Evolutionary conservation across 1,140 invertebrate species (phyloP), one percentile per base, ranked within the genome.

Genomic region (Papilio dardanus): DNA sequence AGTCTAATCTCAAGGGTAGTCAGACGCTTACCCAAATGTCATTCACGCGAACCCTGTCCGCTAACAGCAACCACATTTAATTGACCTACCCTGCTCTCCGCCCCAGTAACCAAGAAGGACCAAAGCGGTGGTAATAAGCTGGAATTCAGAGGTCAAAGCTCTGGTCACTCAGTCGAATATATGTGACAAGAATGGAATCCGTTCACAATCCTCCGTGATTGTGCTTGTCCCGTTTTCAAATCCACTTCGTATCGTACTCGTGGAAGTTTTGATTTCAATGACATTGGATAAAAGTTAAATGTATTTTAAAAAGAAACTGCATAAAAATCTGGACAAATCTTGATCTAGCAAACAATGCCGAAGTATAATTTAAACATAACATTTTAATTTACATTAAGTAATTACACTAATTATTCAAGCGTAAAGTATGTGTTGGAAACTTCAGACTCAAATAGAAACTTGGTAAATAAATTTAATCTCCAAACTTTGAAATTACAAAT

Each of bases 1-100:
- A 68, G 79, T 79, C 85, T 88, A 88, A 88, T 87, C 87, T 83
- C 82, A 76, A 84, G 82, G 83, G 85, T 80, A 80, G 81, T 78
- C 76, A 76, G 81, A 76, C 80, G 81, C 85, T 88, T 88, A 87
- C 80, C 81, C 83, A 86, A 88, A 88, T 87, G 85, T 84, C 84
- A 83, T 87, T 84, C 85, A 79, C 82, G 80, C 83, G 83, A 85
- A 81, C 85, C 84, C 81, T 85, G 84, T 76, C 77, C 79, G 81
- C 77, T 71, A 79, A 50, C 33, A 75, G 50, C 75, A 68, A 74
- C 82, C 83, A 83, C 33, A 12, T 19, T 10, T 71, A 21, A 19
- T 54, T 71, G 78, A 83, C 33, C 86, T 78, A 62, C 78, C 83
- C 75, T 21, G 68, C 78, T 79, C 74, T 77, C 66, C 68, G 37